Evolutionary conservation across 1,140 invertebrate species (phyloP), one percentile per base, ranked within the genome.

Genomic region (Drosophila obscura): DNA sequence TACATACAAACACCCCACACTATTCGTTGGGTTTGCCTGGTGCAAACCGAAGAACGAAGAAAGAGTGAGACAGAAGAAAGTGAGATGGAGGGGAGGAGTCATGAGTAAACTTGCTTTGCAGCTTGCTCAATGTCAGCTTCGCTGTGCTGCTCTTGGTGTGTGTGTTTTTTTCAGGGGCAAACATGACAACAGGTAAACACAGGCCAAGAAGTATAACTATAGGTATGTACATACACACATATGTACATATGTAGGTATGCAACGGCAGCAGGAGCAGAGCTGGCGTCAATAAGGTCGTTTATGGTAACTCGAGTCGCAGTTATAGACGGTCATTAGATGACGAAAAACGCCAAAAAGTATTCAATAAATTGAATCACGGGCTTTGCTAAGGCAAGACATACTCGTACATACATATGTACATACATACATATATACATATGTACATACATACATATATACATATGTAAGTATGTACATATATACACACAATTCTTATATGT

Each of bases 251-350:
- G 11, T n/a, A 22, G 28, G 15, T 24, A 26, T 31, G 64, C 65
- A 71, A 58, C 58, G 60, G 41, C 22, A 43, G 52, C 35, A 39
- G 35, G 53, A 65, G 45, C 22, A 19, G 58, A 65, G 45, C 48
- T 73, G 52, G 52, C 72, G 45, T 49, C 73, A 84, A 83, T 83
- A 80, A 67, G 62, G 55, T 59, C 76, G 80, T 77, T 81, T 71
- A 60, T 61, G 31, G 75, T 62, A 83, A 83, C 73, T 64, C 41
- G 61, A 75, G 75, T 60, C 58, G 50, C 62, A 73, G 67, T 73
- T 57, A 68, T 73, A 61, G 72, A 28, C 49, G 19, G 26, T 72
- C 73, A 81, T 81, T 81, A 81, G 41, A 11, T 39, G 73, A 76
- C 51, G 43, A 76, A 74, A 67, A 76, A 76, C 66, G 73, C 66